phyloP scores from a whole-genome alignment of 2,888 invertebrate species.

The Agrotis ipsilon region DNA sequence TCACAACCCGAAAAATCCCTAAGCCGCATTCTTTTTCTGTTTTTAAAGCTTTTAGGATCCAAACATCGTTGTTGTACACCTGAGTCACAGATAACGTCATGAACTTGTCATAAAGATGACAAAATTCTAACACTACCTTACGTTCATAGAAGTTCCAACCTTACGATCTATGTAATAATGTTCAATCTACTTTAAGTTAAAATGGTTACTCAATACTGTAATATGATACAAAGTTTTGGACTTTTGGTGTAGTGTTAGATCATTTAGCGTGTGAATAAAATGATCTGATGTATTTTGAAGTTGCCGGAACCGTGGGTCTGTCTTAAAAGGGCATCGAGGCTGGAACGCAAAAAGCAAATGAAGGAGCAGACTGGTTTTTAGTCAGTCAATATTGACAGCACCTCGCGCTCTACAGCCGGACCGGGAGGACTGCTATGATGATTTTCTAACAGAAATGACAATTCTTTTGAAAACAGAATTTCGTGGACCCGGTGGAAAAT shows the following conservation, averaged over 20 bases:
- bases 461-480: too few relatives aligned
- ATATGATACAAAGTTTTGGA: constrained; percentile 30
- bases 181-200: constrained; percentile 13
- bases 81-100: constrained; percentile 77
- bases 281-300: not conserved
- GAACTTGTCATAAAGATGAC: constrained; percentile 35
- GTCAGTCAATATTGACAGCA: too few relatives aligned
- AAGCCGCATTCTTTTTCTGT: constrained; percentile 42
- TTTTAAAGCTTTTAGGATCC: constrained; percentile 37
- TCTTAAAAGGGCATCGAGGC: too few relatives aligned
- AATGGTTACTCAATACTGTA: constrained; percentile 46
- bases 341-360: too few relatives aligned
- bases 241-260: constrained; percentile 31
- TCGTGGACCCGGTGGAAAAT: too few relatives aligned
- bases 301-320: too few relatives aligned
- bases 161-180: constrained; percentile 32
- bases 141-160: constrained; percentile 35
- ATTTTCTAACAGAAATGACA: too few relatives aligned
- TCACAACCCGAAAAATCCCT: constrained; percentile 53
- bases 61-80: constrained; percentile 62
- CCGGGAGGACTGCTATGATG: too few relatives aligned
- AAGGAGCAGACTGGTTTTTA: too few relatives aligned
- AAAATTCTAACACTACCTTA: constrained; percentile 29
- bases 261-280: constrained; percentile 43
- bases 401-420: too few relatives aligned